Conservation (phyloP, 2,888 invertebrate species). For the Xylota segnis region DNA sequence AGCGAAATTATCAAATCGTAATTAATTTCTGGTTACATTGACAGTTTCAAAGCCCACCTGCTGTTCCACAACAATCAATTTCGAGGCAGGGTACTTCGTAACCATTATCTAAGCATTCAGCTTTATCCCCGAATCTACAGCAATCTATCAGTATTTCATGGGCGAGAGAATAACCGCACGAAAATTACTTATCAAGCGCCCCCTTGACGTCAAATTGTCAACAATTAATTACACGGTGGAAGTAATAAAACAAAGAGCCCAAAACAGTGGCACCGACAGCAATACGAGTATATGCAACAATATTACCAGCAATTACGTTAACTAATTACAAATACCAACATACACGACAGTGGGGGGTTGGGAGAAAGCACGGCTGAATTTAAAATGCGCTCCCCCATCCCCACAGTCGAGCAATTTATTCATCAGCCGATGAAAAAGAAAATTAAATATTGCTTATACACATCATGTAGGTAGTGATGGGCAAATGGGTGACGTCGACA, state of each 20-base stretch:
- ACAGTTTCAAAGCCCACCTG: conserved; percentile 71
- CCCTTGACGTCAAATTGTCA: conserved; percentile 71
- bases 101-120: conserved; percentile 47
- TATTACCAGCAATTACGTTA: conserved; percentile 67
- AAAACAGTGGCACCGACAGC: conserved; percentile 23
- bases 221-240: conserved; percentile 71
- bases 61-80: conserved; percentile 62
- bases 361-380: conserved; percentile 21
- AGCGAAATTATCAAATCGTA: conserved; percentile 60
- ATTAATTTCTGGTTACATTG: conserved; percentile 73
- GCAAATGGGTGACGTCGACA: conserved; percentile 6
- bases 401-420: conserved; percentile 58
- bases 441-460: conserved; percentile 48
- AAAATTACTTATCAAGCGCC: conserved; percentile 70
- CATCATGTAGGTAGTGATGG: conserved; percentile 8
- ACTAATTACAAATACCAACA: conserved; percentile 66
- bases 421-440: conserved; percentile 62
- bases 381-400: conserved; percentile 30
- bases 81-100: conserved; percentile 32
- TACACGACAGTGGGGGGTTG: background rate
- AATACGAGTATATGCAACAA: conserved; percentile 23
- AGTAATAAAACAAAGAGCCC: conserved; percentile 70
- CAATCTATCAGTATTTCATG: conserved; percentile 65
- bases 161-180: conserved; percentile 20
- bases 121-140: conserved; percentile 47